Conservation (phyloP, 2,113 vertebrate genomes). For the Epinephelus moara region DNA sequence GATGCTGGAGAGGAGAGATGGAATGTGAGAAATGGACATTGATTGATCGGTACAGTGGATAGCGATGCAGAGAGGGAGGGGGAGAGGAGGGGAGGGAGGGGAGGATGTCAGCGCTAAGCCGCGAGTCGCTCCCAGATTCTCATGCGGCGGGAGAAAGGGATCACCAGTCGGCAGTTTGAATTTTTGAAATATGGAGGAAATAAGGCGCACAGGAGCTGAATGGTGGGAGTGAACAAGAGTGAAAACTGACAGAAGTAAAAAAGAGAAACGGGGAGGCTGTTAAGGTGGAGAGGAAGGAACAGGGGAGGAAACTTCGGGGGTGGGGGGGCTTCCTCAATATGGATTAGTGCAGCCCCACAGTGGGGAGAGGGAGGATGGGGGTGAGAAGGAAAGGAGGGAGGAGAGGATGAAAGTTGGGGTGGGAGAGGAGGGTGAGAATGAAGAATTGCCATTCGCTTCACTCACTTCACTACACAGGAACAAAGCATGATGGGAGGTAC, state of each 20-base stretch:
- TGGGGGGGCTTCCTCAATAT: constrained; percentile 68
- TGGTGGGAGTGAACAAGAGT: constrained; percentile 54
- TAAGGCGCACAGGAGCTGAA: constrained; percentile 53
- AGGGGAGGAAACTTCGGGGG: constrained; percentile 80
- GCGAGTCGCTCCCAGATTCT: constrained; percentile 40
- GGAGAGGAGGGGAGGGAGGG: constrained; percentile 19
- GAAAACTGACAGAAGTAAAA: constrained; percentile 48
- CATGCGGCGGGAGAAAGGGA: constrained; percentile 48
- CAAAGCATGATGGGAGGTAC: constrained; percentile 97
- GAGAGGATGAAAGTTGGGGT: constrained; percentile 86
- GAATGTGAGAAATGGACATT: constrained; percentile 78
- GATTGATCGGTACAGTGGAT: constrained; percentile 81
- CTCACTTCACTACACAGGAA: constrained; percentile 93
- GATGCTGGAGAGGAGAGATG: constrained; percentile 77
- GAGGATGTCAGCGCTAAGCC: constrained; percentile 57
- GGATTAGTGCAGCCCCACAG: constrained; percentile 75
- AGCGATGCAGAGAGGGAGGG: constrained; percentile 42
- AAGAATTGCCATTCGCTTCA: constrained; percentile 94
- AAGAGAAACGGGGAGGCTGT: constrained; percentile 39
- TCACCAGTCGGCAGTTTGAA: constrained; percentile 45
- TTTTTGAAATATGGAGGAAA: constrained; percentile 73
- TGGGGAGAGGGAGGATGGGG: constrained; percentile 77
- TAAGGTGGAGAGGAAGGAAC: constrained; percentile 69
- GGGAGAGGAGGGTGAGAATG: constrained; percentile 91
- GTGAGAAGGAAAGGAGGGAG: constrained; percentile 87